Conservation (phyloP, 2,888 invertebrate species). For the Cartodere bifasciata region DNA sequence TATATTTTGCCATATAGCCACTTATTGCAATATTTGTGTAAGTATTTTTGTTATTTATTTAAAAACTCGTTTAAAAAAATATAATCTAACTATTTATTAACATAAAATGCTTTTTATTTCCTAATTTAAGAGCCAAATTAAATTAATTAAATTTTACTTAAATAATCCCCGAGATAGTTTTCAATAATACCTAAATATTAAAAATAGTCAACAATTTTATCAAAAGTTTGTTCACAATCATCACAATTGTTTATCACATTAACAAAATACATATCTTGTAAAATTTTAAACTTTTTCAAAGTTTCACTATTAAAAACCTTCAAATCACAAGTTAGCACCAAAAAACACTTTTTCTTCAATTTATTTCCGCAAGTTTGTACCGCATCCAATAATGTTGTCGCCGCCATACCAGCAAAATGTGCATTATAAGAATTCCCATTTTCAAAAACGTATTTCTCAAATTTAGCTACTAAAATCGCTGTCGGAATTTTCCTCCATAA, state of each 20-base stretch:
- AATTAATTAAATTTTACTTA: constrained; percentile 1
- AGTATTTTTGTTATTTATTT: no score
- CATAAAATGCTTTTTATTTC: no score
- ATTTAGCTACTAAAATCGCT: constrained; percentile 25
- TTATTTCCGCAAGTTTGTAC: constrained; percentile 19
- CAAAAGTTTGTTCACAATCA: constrained; percentile 12
- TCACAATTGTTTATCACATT: constrained; percentile 14
- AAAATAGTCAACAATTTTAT: constrained; percentile 9
- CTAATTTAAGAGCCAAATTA: no score
- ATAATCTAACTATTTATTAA: no score
- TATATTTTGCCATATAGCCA: no score
- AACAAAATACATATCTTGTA: constrained; percentile 24
- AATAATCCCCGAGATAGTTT: constrained; percentile 8
- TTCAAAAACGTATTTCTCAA: constrained; percentile 25
- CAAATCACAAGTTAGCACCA: constrained; percentile 12
- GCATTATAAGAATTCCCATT: constrained; percentile 14
- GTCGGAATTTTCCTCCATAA: constrained; percentile 26
- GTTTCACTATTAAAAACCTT: constrained; percentile 5
- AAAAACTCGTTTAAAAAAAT: no score
- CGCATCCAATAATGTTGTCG: constrained; percentile 25
- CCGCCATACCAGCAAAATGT: constrained; percentile 21
- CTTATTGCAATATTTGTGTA: no score
- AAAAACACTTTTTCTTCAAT: constrained; percentile 7
- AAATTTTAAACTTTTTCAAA: constrained; percentile 17
- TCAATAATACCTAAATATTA: constrained; percentile 14